Base-by-base conservation (phyloP, 2,797 vertebrate genomes). In the Acanthis flammea region DNA sequence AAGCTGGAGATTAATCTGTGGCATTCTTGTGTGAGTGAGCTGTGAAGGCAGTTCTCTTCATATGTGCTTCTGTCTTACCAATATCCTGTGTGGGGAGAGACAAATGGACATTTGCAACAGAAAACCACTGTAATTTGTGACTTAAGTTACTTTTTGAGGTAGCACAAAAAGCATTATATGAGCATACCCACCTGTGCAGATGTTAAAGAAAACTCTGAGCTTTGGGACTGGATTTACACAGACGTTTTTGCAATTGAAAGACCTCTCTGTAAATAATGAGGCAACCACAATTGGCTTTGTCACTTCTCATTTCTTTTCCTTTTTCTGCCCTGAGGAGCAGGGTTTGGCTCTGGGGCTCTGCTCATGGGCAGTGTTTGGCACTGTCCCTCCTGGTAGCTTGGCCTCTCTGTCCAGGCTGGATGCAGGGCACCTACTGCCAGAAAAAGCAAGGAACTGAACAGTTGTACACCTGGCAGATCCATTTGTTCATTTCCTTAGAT, bases 81-180 rank as follows among this genome's bases (percentile, higher is more conserved):
- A 85, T 93, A 95, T 91, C 92, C 88, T 91, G 54, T 96, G 81
- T 74, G 84, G 86, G 71, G 54, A 80, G 63, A 90, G 80, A 92
- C 71, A 68, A 92, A 90, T 7, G 30, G 57, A 63, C 37, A 3
- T 89, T 76, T 76, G 58, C 60, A 92, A 65, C 1, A 51, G 57
- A 90, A 97, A 95, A 86, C 67, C 84, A 23, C 4, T 74, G 50
- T 19, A 73, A 85, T 74, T 94, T 92, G 81, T 85, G 61, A 17
- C n/a, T 45, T 28, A 67, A 45, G 23, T 33, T 76, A 9, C 58
- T 73, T 88, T 80, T 62, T 94, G 79, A 83, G 74, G 81, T 73
- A 65, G 25, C 2, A 3, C 23, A 63, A 63, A 88, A 79, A 82
- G 35, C 12, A 35, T 48, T 42, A 42, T 14, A 28, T 25, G n/a